phyloP scores from a whole-genome alignment of 2,888 invertebrate species.

The Ormyrus thymus region DNA sequence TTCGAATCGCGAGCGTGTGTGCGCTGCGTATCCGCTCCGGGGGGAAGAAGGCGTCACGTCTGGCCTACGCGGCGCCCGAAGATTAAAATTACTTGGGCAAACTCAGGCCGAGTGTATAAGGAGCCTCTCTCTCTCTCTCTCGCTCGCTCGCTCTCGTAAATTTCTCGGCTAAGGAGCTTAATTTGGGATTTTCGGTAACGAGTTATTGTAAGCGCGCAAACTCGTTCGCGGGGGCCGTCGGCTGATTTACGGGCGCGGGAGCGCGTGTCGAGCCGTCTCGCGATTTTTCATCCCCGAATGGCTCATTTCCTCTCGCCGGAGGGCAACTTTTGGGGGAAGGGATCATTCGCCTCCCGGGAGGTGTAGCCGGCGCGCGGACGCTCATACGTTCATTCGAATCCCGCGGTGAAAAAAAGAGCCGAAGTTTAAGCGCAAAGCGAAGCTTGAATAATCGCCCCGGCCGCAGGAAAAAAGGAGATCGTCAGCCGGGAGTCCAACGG shows the following conservation, averaged over 20 bases:
- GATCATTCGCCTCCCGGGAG: too few relatives aligned
- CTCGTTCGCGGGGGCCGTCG: conserved; percentile 24
- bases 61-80: conserved; percentile 59
- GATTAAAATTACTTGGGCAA: conserved; percentile 75
- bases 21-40: conserved; percentile 33
- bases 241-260: not conserved
- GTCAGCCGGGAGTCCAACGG: too few relatives aligned
- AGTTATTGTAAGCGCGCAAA: conserved; percentile 70
- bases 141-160: conserved; percentile 48
- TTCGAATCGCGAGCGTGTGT: conserved; percentile 11
- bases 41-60: conserved; percentile 37
- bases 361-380: too few relatives aligned
- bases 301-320: conserved; percentile 52
- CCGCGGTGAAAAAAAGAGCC: too few relatives aligned
- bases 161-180: conserved; percentile 72
- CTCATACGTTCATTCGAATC: too few relatives aligned
- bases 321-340: conserved; percentile 59
- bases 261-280: not conserved
- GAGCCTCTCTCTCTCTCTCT: conserved; percentile 38
- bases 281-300: conserved; percentile 43
- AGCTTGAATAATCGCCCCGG: too few relatives aligned
- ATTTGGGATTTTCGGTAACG: conserved; percentile 74
- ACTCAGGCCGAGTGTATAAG: conserved; percentile 58
- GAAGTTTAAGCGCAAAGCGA: too few relatives aligned
- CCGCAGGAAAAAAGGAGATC: too few relatives aligned